These are phyloP conservation scores for Coccyzus lansbergi DNA, from an alignment of 2,797 vertebrate species.

Conservation along the genomic window DNA sequence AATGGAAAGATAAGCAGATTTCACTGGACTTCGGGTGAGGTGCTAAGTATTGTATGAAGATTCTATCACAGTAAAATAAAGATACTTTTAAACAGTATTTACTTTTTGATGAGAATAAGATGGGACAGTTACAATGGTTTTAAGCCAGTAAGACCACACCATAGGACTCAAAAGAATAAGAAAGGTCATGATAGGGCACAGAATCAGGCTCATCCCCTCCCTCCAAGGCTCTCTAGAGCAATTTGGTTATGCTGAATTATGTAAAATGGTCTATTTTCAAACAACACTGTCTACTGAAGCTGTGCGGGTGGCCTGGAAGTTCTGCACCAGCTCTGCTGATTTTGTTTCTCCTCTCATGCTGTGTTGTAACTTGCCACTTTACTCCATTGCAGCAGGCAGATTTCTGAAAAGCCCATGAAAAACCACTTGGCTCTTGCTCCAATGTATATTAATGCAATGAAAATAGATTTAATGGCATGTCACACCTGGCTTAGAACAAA, in stretches of 20 bases:
- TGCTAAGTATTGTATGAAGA: neutral
- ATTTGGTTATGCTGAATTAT: neutral
- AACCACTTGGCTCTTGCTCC: neutral
- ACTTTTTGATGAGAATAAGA: neutral
- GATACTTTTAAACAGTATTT: neutral
- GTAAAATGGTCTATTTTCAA: neutral
- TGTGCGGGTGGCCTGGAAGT: neutral
- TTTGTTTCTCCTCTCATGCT: neutral
- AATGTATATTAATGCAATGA: neutral
- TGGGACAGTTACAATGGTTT: neutral
- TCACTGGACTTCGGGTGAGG: neutral
- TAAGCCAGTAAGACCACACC: neutral
- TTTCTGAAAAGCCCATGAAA: conserved; percentile 25
- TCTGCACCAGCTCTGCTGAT: neutral
- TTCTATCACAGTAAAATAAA: neutral
- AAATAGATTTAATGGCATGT: conserved; percentile 17
- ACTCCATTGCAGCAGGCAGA: neutral
- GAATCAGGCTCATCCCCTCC: neutral
- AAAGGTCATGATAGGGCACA: neutral
- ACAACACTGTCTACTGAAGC: neutral
- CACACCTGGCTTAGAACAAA: neutral
- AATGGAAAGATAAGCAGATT: neutral
- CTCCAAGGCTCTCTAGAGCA: neutral
- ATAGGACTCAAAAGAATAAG: fast-evolving
- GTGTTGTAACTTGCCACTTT: neutral